phyloP scores from a whole-genome alignment of 2,113 vertebrate genomes.

The Plectropomus leopardus region DNA sequence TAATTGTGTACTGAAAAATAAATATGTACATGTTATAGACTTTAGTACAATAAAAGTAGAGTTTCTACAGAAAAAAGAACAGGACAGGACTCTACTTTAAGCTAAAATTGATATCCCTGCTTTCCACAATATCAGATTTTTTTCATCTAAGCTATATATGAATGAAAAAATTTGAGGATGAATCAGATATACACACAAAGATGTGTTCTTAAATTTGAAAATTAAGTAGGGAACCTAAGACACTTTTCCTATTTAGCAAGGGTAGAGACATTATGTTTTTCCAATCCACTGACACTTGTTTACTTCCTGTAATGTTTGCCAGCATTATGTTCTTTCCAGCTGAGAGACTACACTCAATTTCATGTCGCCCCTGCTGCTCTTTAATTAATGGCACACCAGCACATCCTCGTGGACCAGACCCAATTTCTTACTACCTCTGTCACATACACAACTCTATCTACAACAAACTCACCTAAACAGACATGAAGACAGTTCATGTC shows the following conservation, averaged over 20 bases:
- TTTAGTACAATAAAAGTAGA: not conserved
- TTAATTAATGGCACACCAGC: constrained; percentile 23
- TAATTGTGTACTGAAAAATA: not conserved
- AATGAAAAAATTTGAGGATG: not conserved
- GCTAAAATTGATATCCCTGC: not conserved
- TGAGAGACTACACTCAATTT: constrained; percentile 5
- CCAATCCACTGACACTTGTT: not conserved
- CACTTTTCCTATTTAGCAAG: too few relatives aligned
- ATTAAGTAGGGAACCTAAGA: too few relatives aligned
- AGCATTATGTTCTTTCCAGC: constrained; percentile 9
- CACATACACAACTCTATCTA: constrained; percentile 13
- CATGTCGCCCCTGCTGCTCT: not conserved
- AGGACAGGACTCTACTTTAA: not conserved
- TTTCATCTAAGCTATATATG: not conserved
- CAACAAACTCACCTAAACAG: constrained; percentile 41
- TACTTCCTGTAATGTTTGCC: not conserved
- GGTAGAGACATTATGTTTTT: too few relatives aligned
- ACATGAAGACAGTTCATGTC: constrained; percentile 34
- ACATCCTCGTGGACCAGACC: constrained; percentile 36
- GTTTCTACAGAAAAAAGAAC: not conserved
- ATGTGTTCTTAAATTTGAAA: too few relatives aligned
- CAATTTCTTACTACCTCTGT: not conserved
- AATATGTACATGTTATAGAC: not conserved
- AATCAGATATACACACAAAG: not conserved
- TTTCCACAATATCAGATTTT: not conserved